Base-by-base conservation (phyloP, 2,797 vertebrate genomes). In the Balearica regulorum region DNA sequence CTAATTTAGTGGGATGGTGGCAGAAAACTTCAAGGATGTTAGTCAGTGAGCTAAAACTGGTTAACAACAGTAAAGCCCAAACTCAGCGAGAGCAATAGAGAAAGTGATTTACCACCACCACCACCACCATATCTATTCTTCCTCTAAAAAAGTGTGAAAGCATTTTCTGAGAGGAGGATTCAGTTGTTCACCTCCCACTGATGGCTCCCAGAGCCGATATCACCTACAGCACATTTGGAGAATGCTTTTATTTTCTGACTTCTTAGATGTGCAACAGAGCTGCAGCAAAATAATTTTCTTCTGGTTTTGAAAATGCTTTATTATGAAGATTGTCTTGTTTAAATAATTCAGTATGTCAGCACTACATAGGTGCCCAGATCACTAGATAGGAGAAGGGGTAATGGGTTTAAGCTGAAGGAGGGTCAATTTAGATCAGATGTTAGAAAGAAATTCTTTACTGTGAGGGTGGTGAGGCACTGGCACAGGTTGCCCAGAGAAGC, bases 331-430 rank as follows among this genome's bases (percentile, higher is more conserved):
- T 73, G 77, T 79, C 44, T 71, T 73, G 13, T 55, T 92, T 77
- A 72, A 90, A 49, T 93, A 72, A 94, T 89, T 82, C 51, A 64
- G 20, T 44, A 44, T 73, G 28, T 53, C 87, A 70, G 35, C 48
- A n/a, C 31, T 73, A 15, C 39, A 39, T 39, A 39, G 39, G 39
- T 39, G 39, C 39, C 39, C 39, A 39, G 39, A 39, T 39, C 39
- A 39, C 39, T 39, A 39, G 39, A 39, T 39, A 39, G 39, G 39
- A 39, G 3, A 39, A 39, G 39, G 39, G 39, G 39, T 39, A 39
- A 39, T 39, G 39, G 39, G 39, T 5, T 39, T 39, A 39, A 39
- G 11, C 39, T 39, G 39, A 39, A 10, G 39, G 10, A 39, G 37
- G 37, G 37, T 39, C 11, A 10, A 39, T 39, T 39, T 39, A 39